A percentile compares a stretch with the other conserved stretches of the same genome.
Evolutionary conservation across 2,888 invertebrate species (phyloP).

Genomic region (Syritta pipiens): DNA sequence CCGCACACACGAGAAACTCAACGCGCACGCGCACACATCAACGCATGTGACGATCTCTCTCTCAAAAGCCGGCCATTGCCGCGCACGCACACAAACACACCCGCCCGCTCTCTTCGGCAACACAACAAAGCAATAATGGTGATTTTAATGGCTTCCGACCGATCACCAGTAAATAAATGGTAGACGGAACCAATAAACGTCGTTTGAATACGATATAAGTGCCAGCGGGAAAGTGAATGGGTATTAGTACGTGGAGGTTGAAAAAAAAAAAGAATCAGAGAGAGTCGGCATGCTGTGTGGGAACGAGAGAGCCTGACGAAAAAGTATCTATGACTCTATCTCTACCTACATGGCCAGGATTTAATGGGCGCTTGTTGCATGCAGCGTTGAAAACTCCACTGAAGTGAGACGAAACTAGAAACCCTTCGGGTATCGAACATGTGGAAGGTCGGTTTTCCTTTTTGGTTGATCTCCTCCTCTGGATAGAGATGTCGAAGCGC

Average conservation of each 20-base stretch:
- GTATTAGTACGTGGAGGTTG: conserved; percentile 49
- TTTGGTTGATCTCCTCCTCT: background rate
- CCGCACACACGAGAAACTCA: conserved; percentile 20
- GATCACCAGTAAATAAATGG: conserved; percentile 78
- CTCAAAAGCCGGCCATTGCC: conserved; percentile 53
- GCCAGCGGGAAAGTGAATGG: conserved; percentile 67
- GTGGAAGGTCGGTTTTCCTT: background rate
- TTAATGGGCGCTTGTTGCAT: conserved; percentile 59
- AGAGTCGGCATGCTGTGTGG: conserved; percentile 20
- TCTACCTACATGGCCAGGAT: conserved; percentile 10
- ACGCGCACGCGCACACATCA: conserved; percentile 63
- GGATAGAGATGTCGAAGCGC: conserved; percentile 30
- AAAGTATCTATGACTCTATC: conserved; percentile 52
- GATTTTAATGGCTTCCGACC: conserved; percentile 80
- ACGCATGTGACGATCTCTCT: conserved; percentile 51
- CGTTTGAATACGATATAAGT: conserved; percentile 70
- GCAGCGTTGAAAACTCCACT: conserved; percentile 36
- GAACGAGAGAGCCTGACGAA: background rate
- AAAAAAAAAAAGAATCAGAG: conserved; percentile 3
- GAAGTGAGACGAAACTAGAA: conserved; percentile 45
- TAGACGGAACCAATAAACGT: conserved; percentile 79
- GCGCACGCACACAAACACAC: background rate
- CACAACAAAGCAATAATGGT: conserved; percentile 74
- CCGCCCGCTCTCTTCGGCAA: conserved; percentile 26
- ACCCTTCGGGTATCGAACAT: no score